Evolutionary conservation across 2,797 vertebrate genomes (phyloP), one percentile per base, ranked within the genome.

Genomic region (Denticeps clupeoides): DNA sequence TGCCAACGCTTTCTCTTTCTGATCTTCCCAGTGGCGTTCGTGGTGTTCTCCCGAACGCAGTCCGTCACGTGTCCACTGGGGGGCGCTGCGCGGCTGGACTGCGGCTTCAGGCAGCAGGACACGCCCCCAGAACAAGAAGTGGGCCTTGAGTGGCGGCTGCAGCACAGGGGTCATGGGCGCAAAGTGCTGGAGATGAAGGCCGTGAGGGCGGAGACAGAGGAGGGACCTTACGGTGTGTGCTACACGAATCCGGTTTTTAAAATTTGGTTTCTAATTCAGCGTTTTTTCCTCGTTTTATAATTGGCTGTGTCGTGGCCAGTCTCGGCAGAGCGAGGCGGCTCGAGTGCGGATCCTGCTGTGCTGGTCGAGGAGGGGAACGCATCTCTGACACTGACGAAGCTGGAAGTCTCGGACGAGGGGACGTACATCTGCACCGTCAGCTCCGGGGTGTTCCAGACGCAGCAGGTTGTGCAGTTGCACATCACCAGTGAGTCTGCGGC

Each of bases 101-200:
- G 91, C 58, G 73, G 63, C 49, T 89, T 87, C 58, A 81, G 62
- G 56, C 77, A 80, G 67, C 78, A 35, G 68, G 70, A 76, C 26
- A 55, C 38, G 1, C 50, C 76, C 0, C 58, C 69, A 45, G 61
- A 60, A 2, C 58, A 54, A 0, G 58, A 82, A 1, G 49, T 80
- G 31, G 57, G 9, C 0, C 42, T 92, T 25, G 84, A 87, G 33
- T 91, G 90, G 89, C 74, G 87, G 11, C 67, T 77, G 51, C 91
- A 92, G 64, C 70, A 90, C 53, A 71, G 63, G 58, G 89, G 90
- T 43, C 77, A 50, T 0, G 87, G 90, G 1, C 53, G 4, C 2
- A 82, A 67, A 44, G 58, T 85, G 67, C 47, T 76, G 3, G 47
- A 85, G 60, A 75, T 74, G 61, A 71, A 24, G 40, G 61, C 62